Conservation (phyloP, 2,888 invertebrate species). For the Rhagonycha lutea region DNA sequence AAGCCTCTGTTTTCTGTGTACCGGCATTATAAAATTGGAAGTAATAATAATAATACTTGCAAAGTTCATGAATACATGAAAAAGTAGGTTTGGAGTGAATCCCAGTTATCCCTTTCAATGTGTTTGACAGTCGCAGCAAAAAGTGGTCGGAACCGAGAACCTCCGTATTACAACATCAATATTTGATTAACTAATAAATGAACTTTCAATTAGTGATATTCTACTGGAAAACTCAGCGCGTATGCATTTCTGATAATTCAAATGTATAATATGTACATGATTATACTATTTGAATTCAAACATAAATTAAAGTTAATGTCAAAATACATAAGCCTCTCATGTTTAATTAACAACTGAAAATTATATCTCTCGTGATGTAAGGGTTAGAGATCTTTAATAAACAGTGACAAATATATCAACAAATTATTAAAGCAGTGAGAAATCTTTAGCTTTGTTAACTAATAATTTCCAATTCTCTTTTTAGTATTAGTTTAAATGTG, state of each 20-base stretch:
- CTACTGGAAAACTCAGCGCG: background rate
- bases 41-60: too few relatives aligned
- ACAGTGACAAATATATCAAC: too few relatives aligned
- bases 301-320: background rate
- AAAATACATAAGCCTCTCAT: background rate
- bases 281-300: background rate
- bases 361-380: background rate
- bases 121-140: too few relatives aligned
- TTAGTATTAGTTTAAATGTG: background rate
- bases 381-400: background rate
- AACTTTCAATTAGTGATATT: background rate
- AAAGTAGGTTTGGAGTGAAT: too few relatives aligned
- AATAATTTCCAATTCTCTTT: background rate
- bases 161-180: background rate
- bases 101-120: too few relatives aligned
- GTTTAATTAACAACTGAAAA: background rate
- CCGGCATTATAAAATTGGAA: too few relatives aligned
- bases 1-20: too few relatives aligned
- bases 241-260: background rate
- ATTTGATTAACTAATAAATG: background rate
- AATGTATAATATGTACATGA: background rate
- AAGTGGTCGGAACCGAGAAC: background rate
- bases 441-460: background rate
- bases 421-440: background rate
- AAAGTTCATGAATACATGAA: too few relatives aligned